A percentile compares a stretch with the other conserved stretches of the same genome.
These are phyloP conservation scores for Micronisus gabar DNA, from an alignment of 2,113 vertebrate genomes.

Conservation along the genomic window DNA sequence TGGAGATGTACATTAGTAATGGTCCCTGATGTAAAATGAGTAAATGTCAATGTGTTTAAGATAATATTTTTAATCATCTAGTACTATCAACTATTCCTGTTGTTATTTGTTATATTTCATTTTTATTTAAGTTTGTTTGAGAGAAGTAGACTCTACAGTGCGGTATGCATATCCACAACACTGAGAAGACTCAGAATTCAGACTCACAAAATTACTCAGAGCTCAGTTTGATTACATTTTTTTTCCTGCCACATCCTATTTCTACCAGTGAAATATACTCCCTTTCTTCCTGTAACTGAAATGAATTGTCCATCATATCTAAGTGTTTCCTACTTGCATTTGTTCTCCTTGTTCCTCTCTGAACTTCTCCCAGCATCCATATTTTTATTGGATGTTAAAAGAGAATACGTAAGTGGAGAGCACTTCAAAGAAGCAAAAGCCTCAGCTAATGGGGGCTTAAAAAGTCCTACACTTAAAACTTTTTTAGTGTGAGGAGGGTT, in stretches of 20 bases:
- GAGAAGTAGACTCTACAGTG: not conserved
- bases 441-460: not conserved
- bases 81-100: not conserved
- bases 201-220: not conserved
- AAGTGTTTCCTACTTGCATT: not conserved
- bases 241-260: not conserved
- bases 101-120: not conserved
- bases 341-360: not conserved
- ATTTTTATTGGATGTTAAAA: not conserved
- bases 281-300: not conserved
- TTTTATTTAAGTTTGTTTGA: not conserved
- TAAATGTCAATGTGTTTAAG: not conserved
- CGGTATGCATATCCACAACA: not conserved
- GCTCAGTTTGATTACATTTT: not conserved
- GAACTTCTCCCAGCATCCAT: not conserved
- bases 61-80: not conserved
- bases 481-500: not conserved
- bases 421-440: not conserved
- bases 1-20: not conserved
- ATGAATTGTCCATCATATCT: not conserved
- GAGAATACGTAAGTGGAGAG: not conserved
- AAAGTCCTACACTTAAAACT: not conserved
- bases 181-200: not conserved
- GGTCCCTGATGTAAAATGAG: not conserved
- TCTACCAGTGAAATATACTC: not conserved